Evolutionary conservation across 2,797 vertebrate species (phyloP).

Genomic region (Acestrorhynchus altus): DNA sequence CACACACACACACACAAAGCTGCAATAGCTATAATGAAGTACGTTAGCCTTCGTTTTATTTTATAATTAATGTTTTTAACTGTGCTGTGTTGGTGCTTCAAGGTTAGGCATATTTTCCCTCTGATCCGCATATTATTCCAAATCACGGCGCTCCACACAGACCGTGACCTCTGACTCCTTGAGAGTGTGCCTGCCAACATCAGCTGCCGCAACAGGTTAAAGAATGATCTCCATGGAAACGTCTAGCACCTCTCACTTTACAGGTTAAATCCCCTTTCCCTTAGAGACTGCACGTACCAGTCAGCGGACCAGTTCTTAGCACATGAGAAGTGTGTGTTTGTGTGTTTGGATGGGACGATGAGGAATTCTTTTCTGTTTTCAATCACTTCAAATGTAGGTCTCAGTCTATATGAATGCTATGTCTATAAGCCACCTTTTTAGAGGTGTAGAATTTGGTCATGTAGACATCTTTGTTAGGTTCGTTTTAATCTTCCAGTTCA

Average conservation of each 20-base stretch:
- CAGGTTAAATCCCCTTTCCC: conserved; percentile 38
- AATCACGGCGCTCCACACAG: conserved; percentile 19
- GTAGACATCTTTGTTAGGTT: too few species aligned
- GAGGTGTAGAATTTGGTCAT: too few species aligned
- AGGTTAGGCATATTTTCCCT: conserved; percentile 30
- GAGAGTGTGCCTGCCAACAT: conserved; percentile 25
- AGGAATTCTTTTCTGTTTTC: not conserved
- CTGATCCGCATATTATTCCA: conserved; percentile 30
- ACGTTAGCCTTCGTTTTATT: not conserved
- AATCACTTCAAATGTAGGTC: too few species aligned
- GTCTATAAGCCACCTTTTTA: too few species aligned
- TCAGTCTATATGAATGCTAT: too few species aligned
- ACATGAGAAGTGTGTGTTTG: conserved; percentile 1
- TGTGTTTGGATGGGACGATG: conserved; percentile 12
- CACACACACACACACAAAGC: conserved; percentile 17
- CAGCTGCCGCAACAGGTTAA: conserved; percentile 48
- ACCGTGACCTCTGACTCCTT: conserved; percentile 35
- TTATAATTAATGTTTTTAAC: conserved; percentile 15
- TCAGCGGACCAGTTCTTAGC: not conserved
- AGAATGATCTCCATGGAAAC: conserved; percentile 54
- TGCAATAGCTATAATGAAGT: conserved; percentile 1
- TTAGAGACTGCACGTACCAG: conserved; percentile 22
- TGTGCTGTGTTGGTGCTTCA: conserved; percentile 12
- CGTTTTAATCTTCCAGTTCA: too few species aligned
- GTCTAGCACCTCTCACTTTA: conserved; percentile 26